A percentile compares a stretch with the other conserved stretches of the same genome.
phyloP scores from a whole-genome alignment of 1,140 invertebrate genomes.

The Lethrus apterus region DNA sequence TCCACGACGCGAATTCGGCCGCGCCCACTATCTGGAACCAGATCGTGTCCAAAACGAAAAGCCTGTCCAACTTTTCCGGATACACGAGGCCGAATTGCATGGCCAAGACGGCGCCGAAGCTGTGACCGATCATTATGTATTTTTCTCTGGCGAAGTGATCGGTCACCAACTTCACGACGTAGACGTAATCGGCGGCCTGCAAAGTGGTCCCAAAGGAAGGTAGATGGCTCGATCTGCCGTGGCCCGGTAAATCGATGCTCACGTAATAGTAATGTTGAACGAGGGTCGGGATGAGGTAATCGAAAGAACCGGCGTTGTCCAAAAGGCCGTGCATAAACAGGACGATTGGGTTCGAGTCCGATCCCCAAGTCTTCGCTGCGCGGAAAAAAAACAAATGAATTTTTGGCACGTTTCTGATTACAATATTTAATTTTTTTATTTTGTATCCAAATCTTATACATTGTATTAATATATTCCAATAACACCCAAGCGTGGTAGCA shows the following conservation, averaged over 20 bases:
- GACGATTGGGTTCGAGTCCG: slow-evolving; percentile 44
- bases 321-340: slow-evolving; percentile 56
- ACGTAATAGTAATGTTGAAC: slow-evolving; percentile 53
- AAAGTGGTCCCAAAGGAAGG: slow-evolving; percentile 29
- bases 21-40: slow-evolving; percentile 2
- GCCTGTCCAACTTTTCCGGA: slow-evolving; percentile 8
- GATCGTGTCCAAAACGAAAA: slow-evolving; percentile 5
- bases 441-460: too few species aligned
- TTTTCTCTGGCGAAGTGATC: slow-evolving; percentile 11
- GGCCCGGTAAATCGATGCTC: slow-evolving; percentile 60
- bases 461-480: slow-evolving; percentile 3
- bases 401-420: neutral
- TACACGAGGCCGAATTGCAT: slow-evolving; percentile 5
- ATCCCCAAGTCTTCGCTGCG: slow-evolving; percentile 58
- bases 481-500: neutral
- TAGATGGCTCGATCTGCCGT: slow-evolving; percentile 58
- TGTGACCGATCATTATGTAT: slow-evolving; percentile 9
- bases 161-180: slow-evolving; percentile 1
- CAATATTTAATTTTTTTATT: slow-evolving; percentile 3
- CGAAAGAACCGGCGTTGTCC: slow-evolving; percentile 62
- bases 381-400: slow-evolving; percentile 22
- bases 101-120: slow-evolving; percentile 4
- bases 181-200: slow-evolving; percentile 5
- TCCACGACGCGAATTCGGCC: slow-evolving; percentile 3
- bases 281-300: slow-evolving; percentile 52